Percentiles rank a stretch among this genome's conserved stretches.
Evolutionary conservation across 2,113 vertebrate species (phyloP).

Genomic region (Apeltes quadracus): DNA sequence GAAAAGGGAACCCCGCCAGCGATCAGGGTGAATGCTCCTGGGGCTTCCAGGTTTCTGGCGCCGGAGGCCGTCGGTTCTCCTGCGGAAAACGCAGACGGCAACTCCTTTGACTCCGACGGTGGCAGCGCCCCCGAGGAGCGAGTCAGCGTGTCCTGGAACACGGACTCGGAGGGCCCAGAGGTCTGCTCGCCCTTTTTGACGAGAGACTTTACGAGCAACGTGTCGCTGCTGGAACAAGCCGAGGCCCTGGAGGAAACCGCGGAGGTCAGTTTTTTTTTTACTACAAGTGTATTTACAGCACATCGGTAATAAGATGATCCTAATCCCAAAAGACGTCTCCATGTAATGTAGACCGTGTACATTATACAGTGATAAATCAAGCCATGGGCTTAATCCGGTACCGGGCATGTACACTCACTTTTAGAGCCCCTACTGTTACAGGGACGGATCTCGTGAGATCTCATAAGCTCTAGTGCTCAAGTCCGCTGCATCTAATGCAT

Average conservation of each 20-base stretch:
- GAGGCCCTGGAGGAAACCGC: slow-evolving; percentile 34
- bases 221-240: slow-evolving; percentile 24
- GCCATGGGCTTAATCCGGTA: not conserved
- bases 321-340: not conserved
- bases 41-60: not conserved
- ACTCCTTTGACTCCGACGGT: slow-evolving; percentile 42
- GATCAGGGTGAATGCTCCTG: slow-evolving; percentile 1
- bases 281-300: not conserved
- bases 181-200: not conserved
- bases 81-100: slow-evolving; percentile 45
- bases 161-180: slow-evolving; percentile 60
- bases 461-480: not conserved
- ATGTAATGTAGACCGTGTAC: not conserved
- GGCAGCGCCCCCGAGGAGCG: slow-evolving; percentile 62
- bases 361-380: not conserved
- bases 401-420: not conserved
- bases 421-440: not conserved
- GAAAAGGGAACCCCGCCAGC: slow-evolving; percentile 28
- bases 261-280: slow-evolving; percentile 54
- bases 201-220: slow-evolving; percentile 53
- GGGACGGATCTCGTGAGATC: not conserved
- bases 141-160: slow-evolving; percentile 36
- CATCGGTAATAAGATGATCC: not conserved
- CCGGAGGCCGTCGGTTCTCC: slow-evolving; percentile 9
- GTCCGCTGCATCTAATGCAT: not conserved